Evolutionary conservation across 2,113 vertebrate genomes (phyloP).

Genomic region (Lethenteron reissneri): DNA sequence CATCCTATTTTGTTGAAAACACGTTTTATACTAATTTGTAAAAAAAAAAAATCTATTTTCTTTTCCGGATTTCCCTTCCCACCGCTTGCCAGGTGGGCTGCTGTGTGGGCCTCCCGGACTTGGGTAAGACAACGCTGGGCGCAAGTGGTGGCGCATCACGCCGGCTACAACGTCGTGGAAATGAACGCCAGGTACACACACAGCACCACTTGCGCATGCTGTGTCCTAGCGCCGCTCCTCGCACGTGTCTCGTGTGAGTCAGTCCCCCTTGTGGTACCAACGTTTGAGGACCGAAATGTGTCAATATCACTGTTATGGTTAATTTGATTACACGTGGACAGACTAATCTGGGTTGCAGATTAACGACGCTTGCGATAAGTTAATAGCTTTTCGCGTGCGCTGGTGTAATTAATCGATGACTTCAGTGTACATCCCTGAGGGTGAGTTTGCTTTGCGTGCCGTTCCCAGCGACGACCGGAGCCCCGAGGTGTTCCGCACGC

Average conservation of each 20-base stretch:
- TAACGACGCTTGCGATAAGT: no score
- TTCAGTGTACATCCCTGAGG: neutral
- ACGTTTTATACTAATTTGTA: neutral
- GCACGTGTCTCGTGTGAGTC: no score
- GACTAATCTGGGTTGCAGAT: no score
- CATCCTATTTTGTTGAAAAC: no score
- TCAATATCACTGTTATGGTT: no score
- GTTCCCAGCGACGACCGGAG: constrained; percentile 60
- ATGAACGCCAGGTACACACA: constrained; percentile 62
- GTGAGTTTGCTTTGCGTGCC: neutral
- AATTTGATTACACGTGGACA: no score
- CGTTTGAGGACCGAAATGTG: no score
- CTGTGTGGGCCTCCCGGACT: constrained; percentile 75
- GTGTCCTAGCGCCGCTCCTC: no score
- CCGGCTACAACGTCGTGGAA: constrained; percentile 84
- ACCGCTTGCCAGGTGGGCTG: constrained; percentile 36
- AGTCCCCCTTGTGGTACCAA: no score
- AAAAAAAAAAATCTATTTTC: neutral
- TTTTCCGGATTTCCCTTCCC: accelerated
- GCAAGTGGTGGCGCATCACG: constrained; percentile 66
- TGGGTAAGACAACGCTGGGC: constrained; percentile 82
- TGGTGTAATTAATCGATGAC: no score
- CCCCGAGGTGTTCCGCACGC: constrained; percentile 53
- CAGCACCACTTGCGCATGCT: no score
- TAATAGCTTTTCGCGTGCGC: no score